Base-by-base conservation (phyloP, 2,113 vertebrate genomes). In the Corythornis vintsioides region DNA sequence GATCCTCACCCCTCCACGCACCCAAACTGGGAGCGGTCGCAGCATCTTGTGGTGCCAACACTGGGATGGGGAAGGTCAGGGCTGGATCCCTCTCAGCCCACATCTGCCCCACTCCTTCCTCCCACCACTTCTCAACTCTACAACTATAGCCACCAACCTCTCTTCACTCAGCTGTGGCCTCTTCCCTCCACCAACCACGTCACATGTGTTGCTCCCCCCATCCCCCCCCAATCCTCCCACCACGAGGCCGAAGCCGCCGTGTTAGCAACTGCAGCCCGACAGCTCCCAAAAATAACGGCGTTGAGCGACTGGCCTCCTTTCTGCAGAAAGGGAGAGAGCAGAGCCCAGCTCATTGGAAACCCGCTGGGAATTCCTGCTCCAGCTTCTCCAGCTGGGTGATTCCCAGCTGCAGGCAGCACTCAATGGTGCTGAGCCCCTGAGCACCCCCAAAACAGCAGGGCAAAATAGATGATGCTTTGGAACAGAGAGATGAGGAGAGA, bases 91-190 rank as follows among this genome's bases (percentile, higher is more conserved):
- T 38, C 38, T 28, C 22, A 67, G 1, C 56, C 18, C 43, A 16
- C 43, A 3, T 11, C 22, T 13, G 9, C 9, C 28, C 38, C 20
- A 22, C 17, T 50, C 33, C 63, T 67, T 28, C 72, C 42, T 67
- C 53, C 26, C 28, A 7, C 33, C 11, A 2, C 42, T 61, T 81
- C 40, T 90, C 82, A 69, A 35, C 29, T 1, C 31, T 52, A 10
- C 1, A 0, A 24, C 59, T 3, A 0, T 20, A 50, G 38, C 48
- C 65, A 15, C 3, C 7, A 0, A 11, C 4, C 1, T 24, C 13
- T 22, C 33, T 63, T 19, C 15, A 25, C 63, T 55, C 6, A 0
- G 9, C 7, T 7, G 3, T 0, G 14, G 15, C 19, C 19, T 38
- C 48, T 28, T 13, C 48, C n/a, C 15, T 31, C 19, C 3, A 1